Evolutionary conservation across 2,113 vertebrate genomes (phyloP), one percentile per base, ranked within the genome.

Genomic region (Prionailurus viverrinus): DNA sequence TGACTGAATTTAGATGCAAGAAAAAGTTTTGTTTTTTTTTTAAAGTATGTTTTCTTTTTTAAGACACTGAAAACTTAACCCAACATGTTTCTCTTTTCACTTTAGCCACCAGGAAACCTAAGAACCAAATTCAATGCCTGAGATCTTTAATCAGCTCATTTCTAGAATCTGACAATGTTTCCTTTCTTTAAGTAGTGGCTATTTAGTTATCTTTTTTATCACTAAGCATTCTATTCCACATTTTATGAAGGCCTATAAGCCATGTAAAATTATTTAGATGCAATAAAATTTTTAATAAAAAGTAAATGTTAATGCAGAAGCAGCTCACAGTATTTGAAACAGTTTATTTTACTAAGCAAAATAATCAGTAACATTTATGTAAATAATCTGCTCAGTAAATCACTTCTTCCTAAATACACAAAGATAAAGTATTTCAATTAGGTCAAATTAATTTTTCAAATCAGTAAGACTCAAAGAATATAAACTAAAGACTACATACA

Each of bases 61-160:
- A 94, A 89, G 69, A 91, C 21, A 96, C 13, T 51, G 84, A 89
- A 91, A 88, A 94, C 63, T 5, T 91, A 95, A 84, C n/a, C 33
- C 31, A 96, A 45, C n/a, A 79, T 68, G 45, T 45, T 85, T 95
- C 89, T 86, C 51, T 92, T 78, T 97, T 93, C 36, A 96, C 45
- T 53, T 96, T 76, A 85, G 48, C 61, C 76, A 31, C 16, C 12
- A 95, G 53, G 96, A 96, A 97, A 97, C 82, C 74, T 93, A 96
- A 94, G 97, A 96, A 96, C 48, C 29, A 85, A 94, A 95, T 96
- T 92, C 73, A 85, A 82, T 71, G 33, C 79, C 82, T 91, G 82
- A 51, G 0, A 53, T 8, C 12, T 95, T 31, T 93, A 89, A 96
- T 91, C 81, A 61, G 65, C 71, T 89, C 84, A 96, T 97, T 89